Evolutionary conservation across 2,888 invertebrate species (phyloP).

Genomic region (Drosophila trichaetosa): DNA sequence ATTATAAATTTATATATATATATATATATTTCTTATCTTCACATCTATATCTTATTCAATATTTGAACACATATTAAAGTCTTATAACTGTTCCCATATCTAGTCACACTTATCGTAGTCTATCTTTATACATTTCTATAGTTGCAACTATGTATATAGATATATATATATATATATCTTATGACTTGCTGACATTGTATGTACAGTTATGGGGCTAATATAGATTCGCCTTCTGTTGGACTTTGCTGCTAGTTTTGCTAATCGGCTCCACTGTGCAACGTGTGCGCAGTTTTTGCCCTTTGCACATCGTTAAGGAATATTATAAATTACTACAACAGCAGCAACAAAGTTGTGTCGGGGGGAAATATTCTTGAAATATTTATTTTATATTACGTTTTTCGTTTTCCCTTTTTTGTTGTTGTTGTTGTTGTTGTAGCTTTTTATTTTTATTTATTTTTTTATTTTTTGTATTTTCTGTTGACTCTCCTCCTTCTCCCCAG

Average conservation of each 20-base stretch:
- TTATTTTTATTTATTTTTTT: slow-evolving; percentile 26
- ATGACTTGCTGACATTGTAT: neutral
- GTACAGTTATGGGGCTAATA: neutral
- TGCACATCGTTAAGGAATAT: slow-evolving; percentile 83
- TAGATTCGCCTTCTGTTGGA: neutral
- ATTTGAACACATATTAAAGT: neutral
- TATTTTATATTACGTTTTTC: slow-evolving; percentile 76
- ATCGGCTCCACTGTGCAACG: slow-evolving; percentile 47
- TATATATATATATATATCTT: neutral
- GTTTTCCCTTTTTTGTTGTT: slow-evolving; percentile 13
- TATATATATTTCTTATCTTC: neutral
- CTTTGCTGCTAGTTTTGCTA: neutral
- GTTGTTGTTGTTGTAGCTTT: slow-evolving; percentile 4
- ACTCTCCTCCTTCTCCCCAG: slow-evolving; percentile 36
- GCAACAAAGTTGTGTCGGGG: slow-evolving; percentile 36
- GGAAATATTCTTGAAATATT: slow-evolving; percentile 71
- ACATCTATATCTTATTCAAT: neutral
- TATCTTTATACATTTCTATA: neutral
- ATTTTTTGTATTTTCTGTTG: slow-evolving; percentile 45
- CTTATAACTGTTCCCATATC: neutral
- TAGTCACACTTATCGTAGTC: neutral
- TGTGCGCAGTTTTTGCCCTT: slow-evolving; percentile 74
- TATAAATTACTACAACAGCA: slow-evolving; percentile 83
- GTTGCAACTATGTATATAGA: neutral
- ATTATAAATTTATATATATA: neutral